A percentile compares a stretch with the other conserved stretches of the same genome.
Evolutionary conservation across 1,140 invertebrate species (phyloP).

Genomic region (Nylanderia fulva): DNA sequence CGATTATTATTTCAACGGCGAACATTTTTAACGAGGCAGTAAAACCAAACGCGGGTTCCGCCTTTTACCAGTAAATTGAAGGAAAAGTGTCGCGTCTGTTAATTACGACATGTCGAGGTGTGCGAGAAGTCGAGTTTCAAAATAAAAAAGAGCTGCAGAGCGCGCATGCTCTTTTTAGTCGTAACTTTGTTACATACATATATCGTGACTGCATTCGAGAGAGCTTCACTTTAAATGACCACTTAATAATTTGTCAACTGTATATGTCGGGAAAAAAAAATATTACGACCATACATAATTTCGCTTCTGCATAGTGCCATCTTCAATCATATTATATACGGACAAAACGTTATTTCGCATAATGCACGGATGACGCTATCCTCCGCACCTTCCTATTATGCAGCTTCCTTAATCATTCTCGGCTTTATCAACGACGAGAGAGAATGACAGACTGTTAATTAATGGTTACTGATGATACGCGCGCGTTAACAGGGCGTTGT

Average conservation of each 20-base stretch:
- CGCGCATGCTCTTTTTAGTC: not conserved
- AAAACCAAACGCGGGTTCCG: conserved; percentile 6
- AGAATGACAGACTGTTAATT: conserved; percentile 22
- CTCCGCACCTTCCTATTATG: not conserved
- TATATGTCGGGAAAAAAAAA: not conserved
- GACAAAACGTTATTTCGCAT: not conserved
- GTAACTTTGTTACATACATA: not conserved
- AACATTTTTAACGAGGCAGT: conserved; percentile 21
- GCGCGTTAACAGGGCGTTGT: not conserved
- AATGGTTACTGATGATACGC: conserved; percentile 12
- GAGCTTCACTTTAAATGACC: not conserved
- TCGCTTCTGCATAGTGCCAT: not conserved
- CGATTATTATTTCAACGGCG: not conserved
- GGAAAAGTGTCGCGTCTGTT: conserved; percentile 16
- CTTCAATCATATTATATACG: not conserved
- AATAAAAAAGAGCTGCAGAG: not conserved
- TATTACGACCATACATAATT: conserved; percentile 1
- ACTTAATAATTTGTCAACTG: not conserved
- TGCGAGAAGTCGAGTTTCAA: not conserved
- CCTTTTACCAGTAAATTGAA: conserved; percentile 37
- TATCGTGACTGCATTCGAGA: not conserved
- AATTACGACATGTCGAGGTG: conserved; percentile 4
- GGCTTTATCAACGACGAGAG: not conserved
- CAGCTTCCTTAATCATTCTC: conserved; percentile 33
- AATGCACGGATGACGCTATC: not conserved